Evolutionary conservation across 2,113 vertebrate species (phyloP), one percentile per base, ranked within the genome.

Genomic region (Micromys minutus): DNA sequence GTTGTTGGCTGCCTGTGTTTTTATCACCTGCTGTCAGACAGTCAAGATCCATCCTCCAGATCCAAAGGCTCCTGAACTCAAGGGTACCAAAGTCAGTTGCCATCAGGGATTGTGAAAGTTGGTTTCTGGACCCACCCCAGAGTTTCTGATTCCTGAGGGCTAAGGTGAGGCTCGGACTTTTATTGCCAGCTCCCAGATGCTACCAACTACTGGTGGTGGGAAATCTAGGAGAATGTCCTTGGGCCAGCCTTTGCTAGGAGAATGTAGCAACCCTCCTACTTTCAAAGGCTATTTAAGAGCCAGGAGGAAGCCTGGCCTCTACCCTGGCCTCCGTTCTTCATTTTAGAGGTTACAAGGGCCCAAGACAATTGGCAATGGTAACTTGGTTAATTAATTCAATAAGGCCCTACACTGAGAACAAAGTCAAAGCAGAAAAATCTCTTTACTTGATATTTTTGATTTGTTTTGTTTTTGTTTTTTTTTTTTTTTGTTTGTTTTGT

Each of bases 181-280:
- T 34, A 67, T 16, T 47, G 74, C 11, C 17, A 42, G 50, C 45
- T 90, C 50, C 83, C 55, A 63, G 77, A 74, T 86, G 76, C 31
- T 12, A 3, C 21, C 26, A 85, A 52, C 29, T 55, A 36, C 47
- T 21, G 55, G 6, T 50, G 50, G 7, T 12, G 50, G 34, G 22
- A n/a, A 59, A 95, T 45, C 63, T 76, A 71, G 50, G 65, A 90
- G 86, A 92, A 50, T 21, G 12, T 31, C 50, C 57, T 22, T 71
- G 31, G 4, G 59, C 36, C 31, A 89, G 1, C 34, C 26, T 76
- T 75, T 90, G 47, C 11, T 59, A 55, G 84, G 80, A 89, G 57
- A 34, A 8, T 9, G 45, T 75, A 42, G 31, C 19, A 61, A 24
- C 67, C 57, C 65, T 52, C 31, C 36, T 84, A 8, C 19, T 65